Conservation (phyloP, 2,888 invertebrate species). For the Rhagophthalmus giganteus region DNA sequence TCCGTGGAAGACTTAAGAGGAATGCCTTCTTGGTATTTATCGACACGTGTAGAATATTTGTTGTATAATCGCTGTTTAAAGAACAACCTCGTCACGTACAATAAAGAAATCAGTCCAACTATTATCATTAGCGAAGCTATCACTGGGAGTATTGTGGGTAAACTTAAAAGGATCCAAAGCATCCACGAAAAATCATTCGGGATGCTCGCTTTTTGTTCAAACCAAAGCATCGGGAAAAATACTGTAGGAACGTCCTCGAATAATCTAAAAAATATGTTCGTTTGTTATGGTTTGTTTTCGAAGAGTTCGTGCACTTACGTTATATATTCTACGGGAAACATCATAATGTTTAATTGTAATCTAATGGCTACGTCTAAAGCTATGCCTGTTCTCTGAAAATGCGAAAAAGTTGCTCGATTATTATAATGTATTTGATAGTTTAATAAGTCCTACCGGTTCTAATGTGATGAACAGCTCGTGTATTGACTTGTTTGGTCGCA, state of each 20-base stretch:
- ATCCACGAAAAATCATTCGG: conserved; percentile 60
- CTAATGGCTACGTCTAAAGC: conserved; percentile 77
- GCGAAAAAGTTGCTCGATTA: no score
- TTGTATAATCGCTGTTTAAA: not conserved
- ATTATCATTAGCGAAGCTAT: conserved; percentile 1
- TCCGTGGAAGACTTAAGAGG: not conserved
- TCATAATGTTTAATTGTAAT: conserved; percentile 76
- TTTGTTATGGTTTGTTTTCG: not conserved
- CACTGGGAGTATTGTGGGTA: conserved; percentile 47
- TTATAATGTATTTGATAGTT: no score
- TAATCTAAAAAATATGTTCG: conserved; percentile 58
- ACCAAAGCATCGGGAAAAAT: conserved; percentile 79
- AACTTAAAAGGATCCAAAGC: conserved; percentile 57
- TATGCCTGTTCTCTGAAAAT: conserved; percentile 69
- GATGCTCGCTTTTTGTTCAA: conserved; percentile 69
- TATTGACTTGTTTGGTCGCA: conserved; percentile 65
- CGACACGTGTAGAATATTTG: not conserved
- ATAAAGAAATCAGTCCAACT: not conserved
- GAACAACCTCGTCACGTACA: not conserved
- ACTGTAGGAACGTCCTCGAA: conserved; percentile 68
- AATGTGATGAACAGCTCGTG: conserved; percentile 74
- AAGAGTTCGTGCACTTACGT: conserved; percentile 59
- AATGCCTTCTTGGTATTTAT: conserved; percentile 2
- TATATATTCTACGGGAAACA: conserved; percentile 67
- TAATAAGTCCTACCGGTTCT: conserved; percentile 63